phyloP scores from a whole-genome alignment of 2,113 vertebrate species.

The Alces alces region DNA sequence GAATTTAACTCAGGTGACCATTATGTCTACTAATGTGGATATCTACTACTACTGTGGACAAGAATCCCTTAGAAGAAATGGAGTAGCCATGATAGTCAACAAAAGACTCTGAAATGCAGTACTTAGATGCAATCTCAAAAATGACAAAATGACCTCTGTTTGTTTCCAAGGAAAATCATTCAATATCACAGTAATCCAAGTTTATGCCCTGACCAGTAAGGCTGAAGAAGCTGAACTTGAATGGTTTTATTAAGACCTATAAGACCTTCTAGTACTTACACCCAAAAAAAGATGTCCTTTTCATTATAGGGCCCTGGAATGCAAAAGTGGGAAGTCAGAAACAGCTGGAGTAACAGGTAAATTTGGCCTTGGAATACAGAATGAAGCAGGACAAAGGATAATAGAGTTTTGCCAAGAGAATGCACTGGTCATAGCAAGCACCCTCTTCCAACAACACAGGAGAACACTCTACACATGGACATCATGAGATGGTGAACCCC shows the following conservation, averaged over 20 bases:
- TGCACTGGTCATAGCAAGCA: not conserved
- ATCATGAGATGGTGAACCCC: rapidly evolving
- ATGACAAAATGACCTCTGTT: not conserved
- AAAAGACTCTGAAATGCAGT: not conserved
- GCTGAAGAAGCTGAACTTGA: not conserved
- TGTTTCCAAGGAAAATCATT: not conserved
- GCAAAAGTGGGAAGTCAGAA: not conserved
- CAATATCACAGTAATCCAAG: not conserved
- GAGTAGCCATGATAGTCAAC: not conserved
- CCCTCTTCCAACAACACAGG: not conserved
- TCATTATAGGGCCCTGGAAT: not conserved
- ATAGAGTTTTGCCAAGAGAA: not conserved
- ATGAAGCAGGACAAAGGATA: not conserved
- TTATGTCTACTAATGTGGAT: not conserved
- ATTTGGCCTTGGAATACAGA: not conserved
- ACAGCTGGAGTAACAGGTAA: not conserved
- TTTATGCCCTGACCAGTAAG: not conserved
- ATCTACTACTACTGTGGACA: not conserved
- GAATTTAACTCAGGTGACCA: not conserved
- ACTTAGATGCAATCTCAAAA: not conserved
- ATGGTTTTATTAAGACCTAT: not conserved
- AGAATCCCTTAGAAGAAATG: not conserved
- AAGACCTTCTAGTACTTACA: not conserved
- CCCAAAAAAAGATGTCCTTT: not conserved
- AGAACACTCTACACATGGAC: not conserved